Conservation (phyloP, 2,113 vertebrate genomes). For the Stercorarius parasiticus region DNA sequence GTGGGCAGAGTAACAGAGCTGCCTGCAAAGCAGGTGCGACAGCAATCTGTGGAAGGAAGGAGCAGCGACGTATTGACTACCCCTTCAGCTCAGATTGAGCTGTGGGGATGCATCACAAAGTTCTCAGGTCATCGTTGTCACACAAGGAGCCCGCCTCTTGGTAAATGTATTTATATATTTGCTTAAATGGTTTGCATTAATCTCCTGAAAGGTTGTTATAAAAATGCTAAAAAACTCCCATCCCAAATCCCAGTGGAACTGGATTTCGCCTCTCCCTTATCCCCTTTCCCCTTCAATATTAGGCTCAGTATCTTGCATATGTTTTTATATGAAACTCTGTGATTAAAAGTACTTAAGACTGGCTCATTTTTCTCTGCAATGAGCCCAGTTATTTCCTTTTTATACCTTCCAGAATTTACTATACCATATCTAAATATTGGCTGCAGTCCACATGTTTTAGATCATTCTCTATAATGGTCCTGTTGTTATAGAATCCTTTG, state of each 20-base stretch:
- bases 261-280: background rate
- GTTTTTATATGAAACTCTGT: constrained; percentile 39
- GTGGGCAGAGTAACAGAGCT: background rate
- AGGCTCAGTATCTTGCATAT: constrained; percentile 14
- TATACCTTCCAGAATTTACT: constrained; percentile 68
- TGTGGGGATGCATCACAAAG: background rate
- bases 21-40: background rate
- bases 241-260: background rate
- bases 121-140: background rate
- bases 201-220: background rate
- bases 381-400: constrained; percentile 68
- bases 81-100: background rate
- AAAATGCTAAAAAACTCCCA: background rate
- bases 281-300: background rate
- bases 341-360: constrained; percentile 57
- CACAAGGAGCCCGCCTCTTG: background rate
- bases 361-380: constrained; percentile 61
- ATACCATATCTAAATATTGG: constrained; percentile 70
- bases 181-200: background rate
- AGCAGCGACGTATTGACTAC: background rate
- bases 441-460: constrained; percentile 70
- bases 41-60: background rate
- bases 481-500: constrained; percentile 59
- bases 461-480: constrained; percentile 67
- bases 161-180: background rate